Evolutionary conservation across 2,797 vertebrate species (phyloP).

Genomic region (Syndactyla subalaris): DNA sequence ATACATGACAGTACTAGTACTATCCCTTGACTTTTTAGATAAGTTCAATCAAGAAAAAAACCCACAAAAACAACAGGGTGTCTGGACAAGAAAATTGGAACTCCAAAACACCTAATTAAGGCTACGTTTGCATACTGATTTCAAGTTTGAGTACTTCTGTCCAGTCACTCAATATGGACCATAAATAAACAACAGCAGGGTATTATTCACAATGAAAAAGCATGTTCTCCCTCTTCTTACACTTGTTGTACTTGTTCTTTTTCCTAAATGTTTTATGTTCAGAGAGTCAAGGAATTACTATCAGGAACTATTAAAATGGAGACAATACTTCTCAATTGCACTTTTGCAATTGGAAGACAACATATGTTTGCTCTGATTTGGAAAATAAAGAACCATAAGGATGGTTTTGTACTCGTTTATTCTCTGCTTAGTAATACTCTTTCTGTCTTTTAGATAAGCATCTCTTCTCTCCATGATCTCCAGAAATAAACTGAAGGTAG

Average conservation of each 20-base stretch:
- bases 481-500: background rate
- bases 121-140: constrained; percentile 7
- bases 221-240: background rate
- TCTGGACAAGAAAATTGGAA: background rate
- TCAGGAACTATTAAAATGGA: background rate
- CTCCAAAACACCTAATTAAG: constrained; percentile 44
- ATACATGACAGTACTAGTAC: background rate
- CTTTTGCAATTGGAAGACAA: background rate
- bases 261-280: background rate
- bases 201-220: background rate
- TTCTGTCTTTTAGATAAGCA: background rate
- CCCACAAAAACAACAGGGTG: background rate
- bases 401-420: background rate
- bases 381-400: background rate
- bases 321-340: background rate
- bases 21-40: background rate
- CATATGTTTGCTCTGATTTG: background rate
- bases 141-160: constrained; percentile 44
- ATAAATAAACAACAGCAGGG: constrained; percentile 23
- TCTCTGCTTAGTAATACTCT: background rate
- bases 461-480: background rate
- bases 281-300: background rate
- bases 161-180: background rate
- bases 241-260: background rate
- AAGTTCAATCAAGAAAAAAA: background rate